phyloP scores from a whole-genome alignment of 2,888 invertebrate species.

The Rapana venosa region DNA sequence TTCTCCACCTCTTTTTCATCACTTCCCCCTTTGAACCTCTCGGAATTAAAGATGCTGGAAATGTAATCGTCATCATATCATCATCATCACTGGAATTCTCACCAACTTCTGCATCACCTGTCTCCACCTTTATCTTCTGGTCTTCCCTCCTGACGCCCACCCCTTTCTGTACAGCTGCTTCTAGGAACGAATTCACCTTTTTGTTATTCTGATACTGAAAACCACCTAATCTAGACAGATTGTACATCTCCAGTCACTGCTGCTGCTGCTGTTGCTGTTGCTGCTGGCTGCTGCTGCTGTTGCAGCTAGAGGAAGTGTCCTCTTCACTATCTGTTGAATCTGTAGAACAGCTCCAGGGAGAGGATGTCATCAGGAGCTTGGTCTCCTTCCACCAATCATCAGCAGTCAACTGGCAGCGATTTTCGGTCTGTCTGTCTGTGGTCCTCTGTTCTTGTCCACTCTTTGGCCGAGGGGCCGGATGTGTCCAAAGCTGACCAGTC shows the following conservation, averaged over 20 bases:
- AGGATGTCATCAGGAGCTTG: neutral
- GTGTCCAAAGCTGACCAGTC: too few species aligned
- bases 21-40: neutral
- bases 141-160: neutral
- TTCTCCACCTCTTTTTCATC: neutral
- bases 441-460: neutral
- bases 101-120: neutral
- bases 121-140: neutral
- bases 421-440: neutral
- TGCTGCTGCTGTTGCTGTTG: too few species aligned
- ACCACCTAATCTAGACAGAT: too few species aligned
- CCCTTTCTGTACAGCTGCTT: neutral
- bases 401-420: neutral
- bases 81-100: neutral
- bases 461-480: neutral
- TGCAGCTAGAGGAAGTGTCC: too few species aligned
- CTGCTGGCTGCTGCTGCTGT: too few species aligned
- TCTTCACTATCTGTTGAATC: too few species aligned
- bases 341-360: neutral
- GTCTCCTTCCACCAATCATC: neutral
- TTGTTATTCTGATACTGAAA: too few species aligned
- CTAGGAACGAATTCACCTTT: too few species aligned
- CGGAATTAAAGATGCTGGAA: constrained; percentile 14
- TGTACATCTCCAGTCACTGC: too few species aligned
- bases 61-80: neutral